Evolutionary conservation across 92 coral and sea anemone genomes (phyloP).

Genomic region (Palythoa caribaeorum): DNA sequence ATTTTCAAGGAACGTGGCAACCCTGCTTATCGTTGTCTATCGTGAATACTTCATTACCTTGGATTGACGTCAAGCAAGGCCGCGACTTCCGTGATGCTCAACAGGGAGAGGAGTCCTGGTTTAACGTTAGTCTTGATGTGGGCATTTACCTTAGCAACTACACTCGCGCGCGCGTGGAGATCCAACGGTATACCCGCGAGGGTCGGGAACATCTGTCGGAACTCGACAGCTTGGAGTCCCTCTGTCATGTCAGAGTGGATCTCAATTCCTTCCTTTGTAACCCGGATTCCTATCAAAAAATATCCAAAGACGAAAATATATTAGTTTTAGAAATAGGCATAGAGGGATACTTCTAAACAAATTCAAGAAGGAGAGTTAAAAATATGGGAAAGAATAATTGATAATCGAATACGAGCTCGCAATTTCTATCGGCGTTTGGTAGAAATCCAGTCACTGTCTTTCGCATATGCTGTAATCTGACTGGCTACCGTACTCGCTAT

Average conservation of each 20-base stretch:
- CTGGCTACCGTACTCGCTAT: too few relatives aligned
- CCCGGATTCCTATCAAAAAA: slow-evolving; percentile 56
- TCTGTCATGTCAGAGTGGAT: slow-evolving; percentile 60
- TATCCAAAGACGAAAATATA: neutral
- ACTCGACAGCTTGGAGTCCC: slow-evolving; percentile 69
- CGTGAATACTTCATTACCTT: slow-evolving; percentile 56
- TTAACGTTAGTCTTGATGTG: slow-evolving; percentile 43
- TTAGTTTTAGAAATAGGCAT: too few relatives aligned
- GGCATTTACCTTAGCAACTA: slow-evolving; percentile 42
- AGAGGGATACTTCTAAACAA: too few relatives aligned
- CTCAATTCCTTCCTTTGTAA: slow-evolving; percentile 69
- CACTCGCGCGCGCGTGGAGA: slow-evolving; percentile 59
- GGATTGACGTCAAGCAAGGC: slow-evolving; percentile 61
- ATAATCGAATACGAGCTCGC: too few relatives aligned
- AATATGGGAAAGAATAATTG: too few relatives aligned
- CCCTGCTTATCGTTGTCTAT: neutral
- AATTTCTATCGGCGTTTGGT: too few relatives aligned
- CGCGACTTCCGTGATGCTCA: slow-evolving; percentile 31
- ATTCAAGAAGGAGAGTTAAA: too few relatives aligned
- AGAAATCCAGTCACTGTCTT: too few relatives aligned
- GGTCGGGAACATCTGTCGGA: slow-evolving; percentile 82
- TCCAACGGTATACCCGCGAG: slow-evolving; percentile 83
- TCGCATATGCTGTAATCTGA: too few relatives aligned
- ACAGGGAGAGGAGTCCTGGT: slow-evolving; percentile 56
- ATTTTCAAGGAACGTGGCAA: too few relatives aligned